Base-by-base conservation (phyloP, 2,888 invertebrate species). In the Bruchidius siliquastri region DNA sequence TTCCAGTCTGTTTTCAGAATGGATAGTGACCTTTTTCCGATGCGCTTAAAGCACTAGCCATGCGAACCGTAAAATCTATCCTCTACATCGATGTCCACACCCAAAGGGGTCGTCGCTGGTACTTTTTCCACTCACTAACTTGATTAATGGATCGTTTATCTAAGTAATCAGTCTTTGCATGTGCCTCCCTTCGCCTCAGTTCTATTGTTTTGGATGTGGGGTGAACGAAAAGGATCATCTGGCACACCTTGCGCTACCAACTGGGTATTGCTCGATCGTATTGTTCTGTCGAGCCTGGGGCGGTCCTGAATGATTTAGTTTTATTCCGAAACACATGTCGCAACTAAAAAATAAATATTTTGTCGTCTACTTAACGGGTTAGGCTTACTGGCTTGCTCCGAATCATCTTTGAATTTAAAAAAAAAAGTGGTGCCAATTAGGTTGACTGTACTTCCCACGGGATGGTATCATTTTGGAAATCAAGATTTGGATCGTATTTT, bases 71-170 rank as follows among this genome's bases (percentile, higher is more conserved):
- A 49, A 49, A 49, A 49, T 49, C 49, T 49, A 49, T 49, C 13
- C 49, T 49, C 49, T 18, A 49, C 49, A 49, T 49, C 49, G 10
- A 13, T 49, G 49, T 49, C 49, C 49, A 49, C 49, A 49, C 49
- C 49, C 8, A 49, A 49, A 18, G 49, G 26, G 26, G 26, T 26
- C 8, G 26, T 26, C 26, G 26, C 26, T 26, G 26, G 49, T 49
- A 13, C 49, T 49, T 49, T 49, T 49, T 49, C 49, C 49, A 49
- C 49, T 49, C 49, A 18, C 49, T 49, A 77, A 75, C 79, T 82
- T 84, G 85, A 85, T 85, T 85, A 85, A 85, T 85, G 84, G 84
- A 75, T 82, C 84, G 84, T 85, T 85, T 85, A 86, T 86, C 84
- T 85, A 85, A 85, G 84, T 85, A 85, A 85, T 86, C 85, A 84